Base-by-base conservation (phyloP, 2,797 vertebrate species). In the Siniperca obscura region DNA sequence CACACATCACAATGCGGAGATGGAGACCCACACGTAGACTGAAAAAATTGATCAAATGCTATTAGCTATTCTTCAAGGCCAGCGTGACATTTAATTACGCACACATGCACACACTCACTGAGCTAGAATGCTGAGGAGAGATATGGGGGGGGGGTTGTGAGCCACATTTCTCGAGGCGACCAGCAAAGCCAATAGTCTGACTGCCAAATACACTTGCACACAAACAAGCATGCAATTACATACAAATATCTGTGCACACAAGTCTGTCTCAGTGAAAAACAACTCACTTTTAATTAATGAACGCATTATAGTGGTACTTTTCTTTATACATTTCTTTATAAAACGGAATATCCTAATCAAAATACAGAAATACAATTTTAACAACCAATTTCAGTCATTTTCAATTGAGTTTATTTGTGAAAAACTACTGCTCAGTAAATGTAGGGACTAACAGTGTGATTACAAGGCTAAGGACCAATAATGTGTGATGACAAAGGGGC, bases 31-130 rank as follows among this genome's bases (percentile, higher is more conserved):
- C 11, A 66, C 40, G 59, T 4, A 70, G 73, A 68, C 71, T 61
- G 78, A 70, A 48, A 36, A 70, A 84, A 86, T 62, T 86, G 83
- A 88, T 87, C 74, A 66, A 83, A 87, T 60, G 79, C 83, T 76
- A 76, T 88, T 82, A 86, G 83, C 79, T 70, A 86, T 91, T 87
- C 90, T 84, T 71, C 74, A 68, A 84, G 84, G 67, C 65, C 8
- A 38, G 48, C 36, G 14, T 92, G 89, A 91, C 91, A 87, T 91
- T 90, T 90, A 87, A 92, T 92, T 86, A 90, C 21, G 3, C 62
- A 66, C 48, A n/a, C n/a, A 90, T 21, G 3, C 68, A 73, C 48
- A 46, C n/a, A 17, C 73, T 84, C 56, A 62, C 38, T 48, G 42
- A 89, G 72, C 83, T 57, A 34, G 76, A 91, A 78, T 81, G 67